These are phyloP conservation scores for Stenodema calcarata DNA, from an alignment of 2,888 invertebrate genomes.

Conservation along the genomic window DNA sequence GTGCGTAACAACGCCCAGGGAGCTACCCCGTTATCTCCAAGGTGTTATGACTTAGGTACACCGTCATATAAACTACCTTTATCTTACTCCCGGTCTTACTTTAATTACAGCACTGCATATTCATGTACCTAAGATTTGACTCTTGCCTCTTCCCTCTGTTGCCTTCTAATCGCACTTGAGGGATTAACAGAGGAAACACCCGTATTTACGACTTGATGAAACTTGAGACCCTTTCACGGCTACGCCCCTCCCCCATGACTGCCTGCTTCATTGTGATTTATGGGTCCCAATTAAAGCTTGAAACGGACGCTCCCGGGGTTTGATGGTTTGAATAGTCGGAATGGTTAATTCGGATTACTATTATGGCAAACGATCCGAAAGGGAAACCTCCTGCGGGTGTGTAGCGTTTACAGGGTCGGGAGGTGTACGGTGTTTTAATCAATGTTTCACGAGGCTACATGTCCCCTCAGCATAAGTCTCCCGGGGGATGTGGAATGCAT, in stretches of 20 bases:
- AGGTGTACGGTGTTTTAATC: slow-evolving; percentile 37
- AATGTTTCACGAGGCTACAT: slow-evolving; percentile 28
- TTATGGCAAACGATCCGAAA: slow-evolving; percentile 32
- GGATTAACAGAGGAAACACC: slow-evolving; percentile 52
- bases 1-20: slow-evolving; percentile 46
- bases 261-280: slow-evolving; percentile 48
- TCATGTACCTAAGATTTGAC: slow-evolving; percentile 52
- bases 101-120: slow-evolving; percentile 52
- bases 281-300: slow-evolving; percentile 44
- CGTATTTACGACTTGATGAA: slow-evolving; percentile 53
- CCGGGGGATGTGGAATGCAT: slow-evolving; percentile 34
- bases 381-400: not conserved
- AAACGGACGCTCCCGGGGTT: slow-evolving; percentile 10
- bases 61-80: slow-evolving; percentile 53
- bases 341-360: slow-evolving; percentile 51
- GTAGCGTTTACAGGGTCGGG: not conserved
- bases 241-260: not conserved
- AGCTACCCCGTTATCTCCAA: slow-evolving; percentile 48
- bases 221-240: slow-evolving; percentile 36
- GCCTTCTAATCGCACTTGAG: slow-evolving; percentile 51
- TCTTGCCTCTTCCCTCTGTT: slow-evolving; percentile 30
- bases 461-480: slow-evolving; percentile 37
- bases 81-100: slow-evolving; percentile 49
- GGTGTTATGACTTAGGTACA: slow-evolving; percentile 53
- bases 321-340: slow-evolving; percentile 48